Percentiles rank a stretch among this genome's conserved stretches.
phyloP scores from a whole-genome alignment of 1,140 invertebrate genomes.

The Drosophila cardini region DNA sequence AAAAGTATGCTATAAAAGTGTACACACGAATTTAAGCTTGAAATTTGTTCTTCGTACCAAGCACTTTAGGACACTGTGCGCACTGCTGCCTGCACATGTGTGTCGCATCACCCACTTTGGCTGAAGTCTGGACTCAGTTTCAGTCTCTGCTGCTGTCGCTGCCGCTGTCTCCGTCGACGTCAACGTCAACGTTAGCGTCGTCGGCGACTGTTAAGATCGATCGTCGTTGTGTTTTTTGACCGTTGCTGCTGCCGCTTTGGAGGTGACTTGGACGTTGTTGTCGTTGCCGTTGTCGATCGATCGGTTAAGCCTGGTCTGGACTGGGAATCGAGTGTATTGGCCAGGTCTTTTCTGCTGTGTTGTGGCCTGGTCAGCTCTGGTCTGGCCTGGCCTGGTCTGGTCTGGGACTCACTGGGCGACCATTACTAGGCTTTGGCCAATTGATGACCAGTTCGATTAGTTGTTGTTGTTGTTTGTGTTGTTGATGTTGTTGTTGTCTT shows the following conservation, averaged over 20 bases:
- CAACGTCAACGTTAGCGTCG: slow-evolving; percentile 36
- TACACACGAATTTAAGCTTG: neutral
- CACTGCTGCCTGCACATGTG: slow-evolving; percentile 55
- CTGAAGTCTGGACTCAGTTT: slow-evolving; percentile 13
- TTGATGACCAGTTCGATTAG: slow-evolving; percentile 84
- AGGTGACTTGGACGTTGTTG: slow-evolving; percentile 74
- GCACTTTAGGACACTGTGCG: neutral
- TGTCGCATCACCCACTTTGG: slow-evolving; percentile 69
- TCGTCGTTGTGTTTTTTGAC: slow-evolving; percentile 61
- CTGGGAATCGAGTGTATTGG: slow-evolving; percentile 34
- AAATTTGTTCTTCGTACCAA: neutral
- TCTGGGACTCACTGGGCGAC: slow-evolving; percentile 56
- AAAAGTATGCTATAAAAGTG: slow-evolving; percentile 25
- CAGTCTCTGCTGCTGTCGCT: slow-evolving; percentile 41
- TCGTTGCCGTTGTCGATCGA: slow-evolving; percentile 69
- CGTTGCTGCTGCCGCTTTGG: slow-evolving; percentile 41
- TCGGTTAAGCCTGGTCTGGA: slow-evolving; percentile 50
- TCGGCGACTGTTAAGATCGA: slow-evolving; percentile 76
- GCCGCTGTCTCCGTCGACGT: slow-evolving; percentile 13
- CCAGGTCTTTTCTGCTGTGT: slow-evolving; percentile 2
- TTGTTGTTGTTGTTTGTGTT: slow-evolving; percentile 66
- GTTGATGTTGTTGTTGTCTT: slow-evolving; percentile 31
- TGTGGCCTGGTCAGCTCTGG: slow-evolving; percentile 7
- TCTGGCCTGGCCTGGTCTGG: slow-evolving; percentile 1
- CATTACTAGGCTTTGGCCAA: slow-evolving; percentile 80